Conservation (phyloP, 2,797 vertebrate species). For the Lycodopsis pacificus region DNA sequence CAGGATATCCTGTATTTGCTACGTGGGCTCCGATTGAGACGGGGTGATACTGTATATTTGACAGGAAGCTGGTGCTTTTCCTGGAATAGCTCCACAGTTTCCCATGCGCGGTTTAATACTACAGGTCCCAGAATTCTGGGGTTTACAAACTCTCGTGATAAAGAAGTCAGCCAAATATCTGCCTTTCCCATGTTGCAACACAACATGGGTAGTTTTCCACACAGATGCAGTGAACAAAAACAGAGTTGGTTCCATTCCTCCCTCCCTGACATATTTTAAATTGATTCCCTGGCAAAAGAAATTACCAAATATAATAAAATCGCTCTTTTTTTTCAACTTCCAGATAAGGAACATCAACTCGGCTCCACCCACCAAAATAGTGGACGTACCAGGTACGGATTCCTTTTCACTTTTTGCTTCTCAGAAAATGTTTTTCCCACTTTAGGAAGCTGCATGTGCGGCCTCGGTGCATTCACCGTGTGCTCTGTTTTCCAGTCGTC, state of each 20-base stretch:
- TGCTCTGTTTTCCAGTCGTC: slow-evolving; percentile 62
- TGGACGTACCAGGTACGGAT: slow-evolving; percentile 77
- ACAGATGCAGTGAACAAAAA: background rate
- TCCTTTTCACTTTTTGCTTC: background rate
- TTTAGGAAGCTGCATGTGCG: background rate
- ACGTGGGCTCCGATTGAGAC: slow-evolving; percentile 24
- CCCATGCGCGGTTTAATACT: background rate
- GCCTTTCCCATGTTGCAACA: background rate
- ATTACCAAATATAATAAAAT: background rate
- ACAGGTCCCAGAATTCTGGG: background rate
- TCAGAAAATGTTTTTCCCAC: background rate
- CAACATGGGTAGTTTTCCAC: background rate
- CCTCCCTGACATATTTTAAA: background rate
- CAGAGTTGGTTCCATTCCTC: background rate
- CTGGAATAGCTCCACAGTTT: slow-evolving; percentile 3
- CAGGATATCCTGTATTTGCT: slow-evolving; percentile 84
- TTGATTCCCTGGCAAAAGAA: background rate
- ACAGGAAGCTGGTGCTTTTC: slow-evolving; percentile 9
- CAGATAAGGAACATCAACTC: slow-evolving; percentile 76
- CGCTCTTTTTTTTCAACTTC: background rate
- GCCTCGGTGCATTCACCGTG: background rate
- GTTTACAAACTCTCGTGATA: background rate
- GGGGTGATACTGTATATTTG: slow-evolving; percentile 47
- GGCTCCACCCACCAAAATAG: slow-evolving; percentile 61
- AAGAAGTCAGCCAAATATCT: background rate